Base-by-base conservation (phyloP, 2,888 invertebrate species). In the Junonia oenone region DNA sequence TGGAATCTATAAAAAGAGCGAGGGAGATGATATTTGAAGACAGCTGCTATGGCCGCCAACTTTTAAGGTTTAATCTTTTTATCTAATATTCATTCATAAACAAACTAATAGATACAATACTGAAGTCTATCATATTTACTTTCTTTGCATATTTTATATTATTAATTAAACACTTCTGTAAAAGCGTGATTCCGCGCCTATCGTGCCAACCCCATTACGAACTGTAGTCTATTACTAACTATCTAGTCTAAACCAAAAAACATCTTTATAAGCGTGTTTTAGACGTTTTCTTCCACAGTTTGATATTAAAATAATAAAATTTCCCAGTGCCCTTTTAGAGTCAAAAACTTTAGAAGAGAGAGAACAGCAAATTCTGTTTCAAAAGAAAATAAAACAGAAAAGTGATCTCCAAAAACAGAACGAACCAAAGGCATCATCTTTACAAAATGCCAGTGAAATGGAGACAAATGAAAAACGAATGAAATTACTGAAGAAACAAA, bases 341-440 rank as follows among this genome's bases (percentile, higher is more conserved):
- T 82, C 83, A 1, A 82, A 76, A 65, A 58, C 64, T 15, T 53
- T 75, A 26, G 81, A 82, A 69, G 79, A 78, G 64, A 69, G 78
- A 63, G 72, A 81, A 3, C 61, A 61, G 0, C 83, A 83, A 71
- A 67, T 83, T 9, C 43, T 73, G 55, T 79, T 81, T 51, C 56
- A 67, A 19, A 73, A 72, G 37, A 51, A 76, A 65, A 33, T 76
- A 31, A 64, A 69, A 54, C 31, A 65, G n/a, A 61, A 70, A 63
- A 56, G 63, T 38, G 50, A 37, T n/a, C 40, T 64, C 13, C 19
- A 51, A 35, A 70, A 72, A 59, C 49, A 64, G 19, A 33, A 59
- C 2, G 65, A 65, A 37, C 45, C 56, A 3, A 15, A 62, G 19
- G 56, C 54, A 31, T 29, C 50, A 43, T 57, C 60, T 45, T 47